Evolutionary conservation across 2,113 vertebrate species (phyloP).

Genomic region (Notothenia rossii): DNA sequence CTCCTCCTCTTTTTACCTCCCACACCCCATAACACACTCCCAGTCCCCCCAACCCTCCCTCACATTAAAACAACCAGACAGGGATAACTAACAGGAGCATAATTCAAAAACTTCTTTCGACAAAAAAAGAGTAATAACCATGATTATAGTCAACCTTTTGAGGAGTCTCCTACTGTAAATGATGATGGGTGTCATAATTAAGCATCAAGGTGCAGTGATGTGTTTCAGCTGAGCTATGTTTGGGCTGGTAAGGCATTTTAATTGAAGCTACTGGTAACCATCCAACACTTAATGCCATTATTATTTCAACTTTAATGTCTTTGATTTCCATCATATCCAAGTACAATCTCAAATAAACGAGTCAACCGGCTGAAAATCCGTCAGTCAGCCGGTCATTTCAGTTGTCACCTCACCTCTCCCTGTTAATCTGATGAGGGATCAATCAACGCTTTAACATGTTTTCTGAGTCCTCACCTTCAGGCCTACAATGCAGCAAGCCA

Average conservation of each 20-base stretch:
- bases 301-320: neutral
- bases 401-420: constrained; percentile 26
- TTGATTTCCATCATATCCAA: neutral
- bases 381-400: constrained; percentile 19
- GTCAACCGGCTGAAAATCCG: neutral
- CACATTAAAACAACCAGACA: constrained; percentile 16
- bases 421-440: constrained; percentile 34
- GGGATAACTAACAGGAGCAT: constrained; percentile 22
- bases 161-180: neutral
- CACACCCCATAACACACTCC: constrained; percentile 44
- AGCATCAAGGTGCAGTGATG: neutral
- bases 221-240: neutral
- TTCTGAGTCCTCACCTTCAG: constrained; percentile 45
- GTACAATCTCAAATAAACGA: neutral
- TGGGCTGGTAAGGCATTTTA: neutral
- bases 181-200: neutral
- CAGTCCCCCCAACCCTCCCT: constrained; percentile 29
- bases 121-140: neutral
- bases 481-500: constrained; percentile 35
- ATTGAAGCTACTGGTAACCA: neutral
- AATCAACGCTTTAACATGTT: constrained; percentile 35
- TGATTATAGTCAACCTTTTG: neutral
- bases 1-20: constrained; percentile 26
- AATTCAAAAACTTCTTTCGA: constrained; percentile 23
- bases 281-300: neutral